A percentile compares a stretch with the other conserved stretches of the same genome.
These are phyloP conservation scores for Mus pahari DNA, from an alignment of 2,113 vertebrate species.

Conservation along the genomic window DNA sequence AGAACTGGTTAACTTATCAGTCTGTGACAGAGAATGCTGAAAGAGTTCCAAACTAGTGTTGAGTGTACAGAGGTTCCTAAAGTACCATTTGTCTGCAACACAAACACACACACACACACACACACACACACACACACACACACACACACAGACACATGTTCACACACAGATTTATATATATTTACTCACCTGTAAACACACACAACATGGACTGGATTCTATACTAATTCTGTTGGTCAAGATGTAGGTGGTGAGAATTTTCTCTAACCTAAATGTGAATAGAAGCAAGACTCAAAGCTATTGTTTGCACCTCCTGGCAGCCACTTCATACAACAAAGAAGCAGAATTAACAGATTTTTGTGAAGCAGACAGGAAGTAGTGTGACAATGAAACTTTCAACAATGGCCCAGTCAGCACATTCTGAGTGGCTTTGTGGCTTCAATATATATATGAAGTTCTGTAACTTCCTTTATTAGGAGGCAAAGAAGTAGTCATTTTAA, in stretches of 20 bases:
- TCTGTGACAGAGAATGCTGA: too few relatives aligned
- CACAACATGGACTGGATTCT: not conserved
- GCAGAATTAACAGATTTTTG: not conserved
- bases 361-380: not conserved
- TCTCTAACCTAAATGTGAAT: not conserved
- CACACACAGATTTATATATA: not conserved
- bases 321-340: not conserved
- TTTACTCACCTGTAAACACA: not conserved
- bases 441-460: not conserved
- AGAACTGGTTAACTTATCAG: not conserved
- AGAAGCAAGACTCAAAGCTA: not conserved
- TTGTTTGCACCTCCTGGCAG: not conserved
- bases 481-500: not conserved
- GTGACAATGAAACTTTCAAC: not conserved
- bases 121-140: not conserved
- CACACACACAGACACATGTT: not conserved
- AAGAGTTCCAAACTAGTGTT: not conserved
- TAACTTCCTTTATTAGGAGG: slow-evolving; percentile 62
- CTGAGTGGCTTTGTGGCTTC: not conserved
- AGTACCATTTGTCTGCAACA: too few relatives aligned
- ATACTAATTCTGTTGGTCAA: not conserved
- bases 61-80: not conserved
- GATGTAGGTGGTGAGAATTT: not conserved
- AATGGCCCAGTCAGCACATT: slow-evolving; percentile 25
- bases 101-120: too few relatives aligned